Evolutionary conservation across 92 coral and sea anemone species (phyloP), one percentile per base, ranked within the genome.

Genomic region (Phenganax subtilis): DNA sequence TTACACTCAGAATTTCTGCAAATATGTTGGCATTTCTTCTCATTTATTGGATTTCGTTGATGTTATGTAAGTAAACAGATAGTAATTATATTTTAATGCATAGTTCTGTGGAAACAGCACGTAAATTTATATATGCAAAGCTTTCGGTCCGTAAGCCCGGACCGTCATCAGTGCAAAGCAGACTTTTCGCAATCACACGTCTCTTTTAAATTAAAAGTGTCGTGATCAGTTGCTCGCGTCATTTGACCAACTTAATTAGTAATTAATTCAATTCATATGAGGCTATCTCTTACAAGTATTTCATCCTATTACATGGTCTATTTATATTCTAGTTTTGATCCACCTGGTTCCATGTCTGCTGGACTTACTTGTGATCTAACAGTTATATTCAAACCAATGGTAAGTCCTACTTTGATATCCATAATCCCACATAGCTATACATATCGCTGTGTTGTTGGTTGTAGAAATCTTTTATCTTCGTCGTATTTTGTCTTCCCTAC

Each of bases 261-360:
- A 20, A 20, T 20, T 20, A 20, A 20, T 20, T 30, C 4, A n/a
- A 15, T 51, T 6, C 27, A 31, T 69, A 15, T 12, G 12, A 69
- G 12, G 25, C 15, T 14, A 2, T 58, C 10, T 6, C 31, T 55
- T 10, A 76, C n/a, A n/a, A 20, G 25, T 20, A 20, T 20, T 20
- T 20, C 25, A 20, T n/a, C 27, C 16, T 76, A 25, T 37, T 37
- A 0, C 47, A 37, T 37, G 27, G 2, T 59, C 7, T 6, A 14
- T 14, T 14, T 25, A 14, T 59, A 1, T 59, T 73, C 54, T 73
- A 79, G 97, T 51, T 93, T 88, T 72, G 98, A 93, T 82, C 98
- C 98, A 1, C 98, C 98, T 10, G 98, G 98, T 11, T 92, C 92
- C 44, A 93, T 93, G 98, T 93, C 98, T 29, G 98, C 98, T 52